Base-by-base conservation (phyloP, 2,888 invertebrate genomes). In the Polymixis flavicincta region DNA sequence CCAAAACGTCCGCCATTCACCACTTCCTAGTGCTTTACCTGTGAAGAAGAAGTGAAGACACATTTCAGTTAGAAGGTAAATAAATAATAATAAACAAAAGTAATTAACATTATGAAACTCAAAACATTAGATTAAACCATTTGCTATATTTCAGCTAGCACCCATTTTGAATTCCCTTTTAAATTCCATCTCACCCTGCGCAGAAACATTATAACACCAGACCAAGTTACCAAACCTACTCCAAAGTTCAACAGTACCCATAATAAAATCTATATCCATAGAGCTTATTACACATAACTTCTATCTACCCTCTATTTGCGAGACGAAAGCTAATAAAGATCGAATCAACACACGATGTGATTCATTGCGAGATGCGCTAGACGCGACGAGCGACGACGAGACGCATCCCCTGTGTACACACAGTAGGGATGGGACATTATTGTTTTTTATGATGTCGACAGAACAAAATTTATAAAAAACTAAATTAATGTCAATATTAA, bases 401-500 rank as follows among this genome's bases (percentile, higher is more conserved):
- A n/a, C 82, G 85, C 86, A 87, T 85, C 87, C 86, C 85, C 71
- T 76, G 74, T 75, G 75, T 80, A 85, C 81, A 83, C 81, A 71
- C 64, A 45, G 25, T 83, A 83, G 80, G 61, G 83, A 73, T 60
- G 80, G 50, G 72, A 68, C 60, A 32, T 17, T 19, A 32, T 17
- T 19, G 9, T 7, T 32, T 55, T 42, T 54, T n/a, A 45, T 28
- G 3, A 45, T 73, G 2, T 84, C 82, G 84, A 84, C 48, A n/a
- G 3, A n/a, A n/a, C n/a, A n/a, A n/a, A n/a, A n/a, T n/a, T n/a
- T n/a, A n/a, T n/a, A n/a, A n/a, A n/a, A n/a, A n/a, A n/a, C n/a
- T n/a, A n/a, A n/a, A n/a, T n/a, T n/a, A n/a, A n/a, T n/a, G n/a
- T n/a, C n/a, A n/a, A n/a, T n/a, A n/a, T n/a, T n/a, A n/a, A n/a